Evolutionary conservation across 1,140 invertebrate species (phyloP).

Genomic region (Triops longicaudatus): DNA sequence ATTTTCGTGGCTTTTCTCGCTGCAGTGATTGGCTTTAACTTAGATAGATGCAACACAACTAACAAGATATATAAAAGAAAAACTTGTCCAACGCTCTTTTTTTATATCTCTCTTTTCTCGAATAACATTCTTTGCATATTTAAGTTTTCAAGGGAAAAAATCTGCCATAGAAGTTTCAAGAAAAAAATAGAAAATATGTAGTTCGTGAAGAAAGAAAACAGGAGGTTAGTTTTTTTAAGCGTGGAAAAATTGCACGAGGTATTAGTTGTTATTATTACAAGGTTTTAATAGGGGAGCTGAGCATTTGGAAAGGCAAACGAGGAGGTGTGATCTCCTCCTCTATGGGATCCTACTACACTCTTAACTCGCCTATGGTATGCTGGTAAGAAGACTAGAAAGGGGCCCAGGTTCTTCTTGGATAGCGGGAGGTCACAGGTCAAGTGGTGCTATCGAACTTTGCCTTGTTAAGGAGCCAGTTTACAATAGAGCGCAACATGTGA

Average conservation of each 20-base stretch:
- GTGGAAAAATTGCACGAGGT: background rate
- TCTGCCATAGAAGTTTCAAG: background rate
- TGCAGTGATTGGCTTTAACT: background rate
- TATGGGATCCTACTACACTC: background rate
- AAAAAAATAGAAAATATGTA: background rate
- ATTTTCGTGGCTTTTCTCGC: background rate
- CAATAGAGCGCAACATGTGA: conserved; percentile 14
- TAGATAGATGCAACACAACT: background rate
- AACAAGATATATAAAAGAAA: background rate
- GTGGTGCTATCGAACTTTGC: background rate
- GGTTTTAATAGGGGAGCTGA: conserved; percentile 1
- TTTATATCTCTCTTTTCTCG: background rate
- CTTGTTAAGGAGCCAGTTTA: conserved; percentile 15
- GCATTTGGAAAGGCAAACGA: background rate
- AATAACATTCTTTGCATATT: background rate
- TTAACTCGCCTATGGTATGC: background rate
- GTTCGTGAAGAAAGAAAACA: background rate
- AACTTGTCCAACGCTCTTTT: conserved; percentile 7
- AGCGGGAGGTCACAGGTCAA: background rate
- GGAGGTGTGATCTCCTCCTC: conserved; percentile 10
- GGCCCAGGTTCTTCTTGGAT: no score
- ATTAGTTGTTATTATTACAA: conserved; percentile 1
- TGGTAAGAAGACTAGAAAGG: background rate
- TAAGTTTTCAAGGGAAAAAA: background rate
- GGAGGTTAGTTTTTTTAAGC: background rate